Base-by-base conservation (phyloP, 2,113 vertebrate genomes). In the Hepsetus odoe region DNA sequence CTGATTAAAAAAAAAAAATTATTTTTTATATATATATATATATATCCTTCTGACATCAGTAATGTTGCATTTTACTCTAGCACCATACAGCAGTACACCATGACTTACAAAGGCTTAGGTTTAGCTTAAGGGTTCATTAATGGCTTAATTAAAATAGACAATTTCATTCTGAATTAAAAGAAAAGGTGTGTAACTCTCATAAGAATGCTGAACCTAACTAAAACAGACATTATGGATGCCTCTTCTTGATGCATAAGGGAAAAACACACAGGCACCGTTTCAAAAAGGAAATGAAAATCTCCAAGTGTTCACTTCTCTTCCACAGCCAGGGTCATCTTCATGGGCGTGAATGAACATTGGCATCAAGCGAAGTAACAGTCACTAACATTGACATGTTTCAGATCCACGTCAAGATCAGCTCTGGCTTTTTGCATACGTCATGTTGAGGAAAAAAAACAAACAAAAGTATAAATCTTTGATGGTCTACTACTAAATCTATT, bases 401-500 rank as follows among this genome's bases (percentile, higher is more conserved):
- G 61, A 72, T 66, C 59, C 40, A 22, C 44, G 22, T 44, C 40
- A 75, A 72, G 71, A 81, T 74, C 64, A 76, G 72, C 59, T 86
- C 77, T 80, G 69, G 66, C 53, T 81, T 74, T 84, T 88, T 92
- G 88, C 87, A 90, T 90, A 85, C 84, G 74, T 72, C 22, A 59
- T 76, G 70, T 81, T 73, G 35, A 64, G 72, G 24, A 77, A 30
- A 16, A 2, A 49, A 49, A 44, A 18, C 22, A 4, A 8, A 78
- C 83, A 87, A 82, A 89, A 87, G 86, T 79, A 81, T 58, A 79
- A 77, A 14, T 70, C 53, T 70, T 64, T 20, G 38, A 75, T 33
- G 55, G 51, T 65, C 42, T 51, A 55, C 40, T 51, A 46, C 30
- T 38, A 67, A 70, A 58, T 74, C 32, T 77, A 22, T n/a, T 46